phyloP scores from a whole-genome alignment of 2,888 invertebrate genomes.

The Ophonus ardosiacus region DNA sequence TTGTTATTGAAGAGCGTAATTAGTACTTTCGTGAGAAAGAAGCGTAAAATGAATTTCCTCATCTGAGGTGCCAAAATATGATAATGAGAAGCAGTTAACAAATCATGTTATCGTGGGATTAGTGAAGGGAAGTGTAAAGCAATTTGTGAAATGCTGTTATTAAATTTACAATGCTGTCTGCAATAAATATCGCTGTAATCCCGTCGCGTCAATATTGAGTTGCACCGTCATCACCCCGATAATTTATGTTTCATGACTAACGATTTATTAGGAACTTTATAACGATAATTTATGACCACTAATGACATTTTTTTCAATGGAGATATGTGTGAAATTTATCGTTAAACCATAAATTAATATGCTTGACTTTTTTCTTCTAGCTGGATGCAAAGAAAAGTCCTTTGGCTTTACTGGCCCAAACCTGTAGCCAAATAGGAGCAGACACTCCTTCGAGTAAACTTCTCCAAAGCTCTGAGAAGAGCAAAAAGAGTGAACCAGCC shows the following conservation, averaged over 20 bases:
- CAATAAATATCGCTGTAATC: conserved; percentile 39
- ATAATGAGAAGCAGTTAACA: conserved; percentile 36
- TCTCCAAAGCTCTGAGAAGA: conserved; percentile 85
- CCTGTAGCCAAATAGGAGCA: conserved; percentile 97
- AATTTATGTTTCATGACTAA: conserved; percentile 33
- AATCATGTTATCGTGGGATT: conserved; percentile 37
- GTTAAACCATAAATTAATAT: conserved; percentile 52
- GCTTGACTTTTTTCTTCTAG: conserved; percentile 80
- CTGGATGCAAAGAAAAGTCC: conserved; percentile 99
- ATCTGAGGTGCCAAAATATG: conserved; percentile 40
- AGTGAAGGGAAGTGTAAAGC: conserved; percentile 28
- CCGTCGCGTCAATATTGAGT: conserved; percentile 34
- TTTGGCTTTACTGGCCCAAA: conserved; percentile 95
- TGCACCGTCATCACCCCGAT: conserved; percentile 30
- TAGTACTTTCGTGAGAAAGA: conserved; percentile 17
- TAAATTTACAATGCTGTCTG: conserved; percentile 39
- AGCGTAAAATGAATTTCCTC: conserved; percentile 16
- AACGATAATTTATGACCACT: conserved; percentile 24
- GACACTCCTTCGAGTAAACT: conserved; percentile 90
- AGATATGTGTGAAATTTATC: conserved; percentile 5
- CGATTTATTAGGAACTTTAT: conserved; percentile 43
- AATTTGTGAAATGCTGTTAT: conserved; percentile 43
- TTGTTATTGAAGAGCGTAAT: not conserved
- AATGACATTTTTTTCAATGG: conserved; percentile 22
- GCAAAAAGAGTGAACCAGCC: conserved; percentile 77